Evolutionary conservation across 2,888 invertebrate genomes (phyloP).

Genomic region (Venusia cambrica): DNA sequence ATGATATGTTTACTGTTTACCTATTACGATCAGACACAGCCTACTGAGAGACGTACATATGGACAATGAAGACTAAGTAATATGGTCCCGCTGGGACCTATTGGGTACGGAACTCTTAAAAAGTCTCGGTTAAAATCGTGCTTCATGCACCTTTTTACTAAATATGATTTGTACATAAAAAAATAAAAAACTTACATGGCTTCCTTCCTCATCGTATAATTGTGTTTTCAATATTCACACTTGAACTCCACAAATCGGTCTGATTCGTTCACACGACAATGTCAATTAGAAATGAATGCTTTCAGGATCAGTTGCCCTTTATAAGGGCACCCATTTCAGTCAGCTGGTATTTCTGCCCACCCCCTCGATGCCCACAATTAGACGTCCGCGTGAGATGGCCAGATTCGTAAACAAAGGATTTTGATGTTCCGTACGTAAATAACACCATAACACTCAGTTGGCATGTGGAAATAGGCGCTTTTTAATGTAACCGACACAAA

Average conservation of each 20-base stretch:
- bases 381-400: conserved; percentile 8
- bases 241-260: background rate
- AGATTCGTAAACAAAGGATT: conserved; percentile 12
- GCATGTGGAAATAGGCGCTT: conserved; percentile 10
- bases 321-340: conserved; percentile 12
- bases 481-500: no score
- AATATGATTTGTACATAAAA: no score
- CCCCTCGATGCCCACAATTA: conserved; percentile 9
- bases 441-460: conserved; percentile 7
- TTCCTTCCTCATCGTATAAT: no score
- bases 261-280: background rate
- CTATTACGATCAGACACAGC: no score
- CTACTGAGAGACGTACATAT: no score
- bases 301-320: conserved; percentile 11
- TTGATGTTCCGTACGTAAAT: conserved; percentile 11
- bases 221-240: background rate
- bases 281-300: conserved; percentile 11
- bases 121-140: no score
- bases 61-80: no score
- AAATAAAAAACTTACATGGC: no score
- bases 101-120: no score
- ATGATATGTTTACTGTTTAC: no score
- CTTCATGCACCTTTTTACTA: no score
- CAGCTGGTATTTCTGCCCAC: conserved; percentile 9
- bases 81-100: no score